Evolutionary conservation across 2,797 vertebrate genomes (phyloP).

Genomic region (Karalla daura): DNA sequence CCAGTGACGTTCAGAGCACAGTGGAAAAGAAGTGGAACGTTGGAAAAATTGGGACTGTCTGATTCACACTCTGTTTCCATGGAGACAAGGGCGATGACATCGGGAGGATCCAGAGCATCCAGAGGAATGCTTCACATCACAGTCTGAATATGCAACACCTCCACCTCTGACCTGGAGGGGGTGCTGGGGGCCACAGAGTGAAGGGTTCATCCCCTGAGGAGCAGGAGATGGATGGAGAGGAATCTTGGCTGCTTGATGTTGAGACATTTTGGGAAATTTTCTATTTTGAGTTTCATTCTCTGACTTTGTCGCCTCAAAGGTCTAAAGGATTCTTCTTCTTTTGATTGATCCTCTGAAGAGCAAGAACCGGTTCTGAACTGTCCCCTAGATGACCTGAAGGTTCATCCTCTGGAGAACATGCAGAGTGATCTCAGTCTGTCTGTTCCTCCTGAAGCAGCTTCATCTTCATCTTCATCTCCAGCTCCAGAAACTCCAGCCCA

Average conservation of each 20-base stretch:
- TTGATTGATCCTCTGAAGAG: no score
- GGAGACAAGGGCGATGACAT: slow-evolving; percentile 31
- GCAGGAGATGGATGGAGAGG: neutral
- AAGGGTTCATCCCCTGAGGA: neutral
- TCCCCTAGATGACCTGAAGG: no score
- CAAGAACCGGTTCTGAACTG: no score
- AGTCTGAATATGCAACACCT: no score
- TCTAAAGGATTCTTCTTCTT: no score
- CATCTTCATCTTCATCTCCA: slow-evolving; percentile 3
- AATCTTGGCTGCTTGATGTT: neutral
- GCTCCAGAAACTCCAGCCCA: slow-evolving; percentile 19
- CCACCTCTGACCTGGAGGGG: no score
- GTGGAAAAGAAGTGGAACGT: slow-evolving; percentile 31
- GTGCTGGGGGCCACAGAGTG: neutral
- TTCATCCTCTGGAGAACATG: no score
- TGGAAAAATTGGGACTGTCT: slow-evolving; percentile 22
- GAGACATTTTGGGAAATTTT: no score
- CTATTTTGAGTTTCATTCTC: no score
- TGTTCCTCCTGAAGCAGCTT: slow-evolving; percentile 7
- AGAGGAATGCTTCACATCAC: no score
- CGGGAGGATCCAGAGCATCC: no score
- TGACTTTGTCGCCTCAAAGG: no score
- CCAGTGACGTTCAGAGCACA: slow-evolving; percentile 49
- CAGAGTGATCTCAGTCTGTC: neutral
- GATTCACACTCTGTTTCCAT: slow-evolving; percentile 18